Evolutionary conservation across 2,797 vertebrate genomes (phyloP).

Genomic region (Ceryle rudis): DNA sequence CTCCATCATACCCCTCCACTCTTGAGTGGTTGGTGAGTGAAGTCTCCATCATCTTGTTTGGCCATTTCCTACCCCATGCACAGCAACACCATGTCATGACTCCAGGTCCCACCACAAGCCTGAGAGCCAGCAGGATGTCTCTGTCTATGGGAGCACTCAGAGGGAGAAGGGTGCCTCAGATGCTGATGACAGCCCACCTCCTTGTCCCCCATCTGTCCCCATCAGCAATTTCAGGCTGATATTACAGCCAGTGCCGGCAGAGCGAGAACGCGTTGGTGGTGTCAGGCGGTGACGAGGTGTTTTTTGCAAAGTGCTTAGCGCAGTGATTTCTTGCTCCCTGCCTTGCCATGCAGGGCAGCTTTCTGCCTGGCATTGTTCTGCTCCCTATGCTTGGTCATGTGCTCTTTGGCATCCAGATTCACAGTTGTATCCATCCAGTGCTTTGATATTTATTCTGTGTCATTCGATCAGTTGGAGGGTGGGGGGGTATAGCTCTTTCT

Average conservation of each 20-base stretch:
- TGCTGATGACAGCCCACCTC: neutral
- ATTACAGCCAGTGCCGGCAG: accelerated
- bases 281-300: neutral
- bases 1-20: neutral
- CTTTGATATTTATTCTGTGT: slow-evolving; percentile 4
- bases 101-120: neutral
- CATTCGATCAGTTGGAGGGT: neutral
- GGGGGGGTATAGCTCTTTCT: neutral
- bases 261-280: accelerated
- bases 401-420: slow-evolving; percentile 51
- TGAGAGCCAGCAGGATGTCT: neutral
- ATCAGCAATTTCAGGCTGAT: neutral
- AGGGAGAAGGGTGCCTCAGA: accelerated
- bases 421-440: neutral
- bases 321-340: neutral
- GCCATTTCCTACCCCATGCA: neutral
- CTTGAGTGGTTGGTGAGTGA: accelerated
- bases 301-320: neutral
- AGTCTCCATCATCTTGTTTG: accelerated
- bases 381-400: neutral
- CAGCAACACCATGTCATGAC: neutral
- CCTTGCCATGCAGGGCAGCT: neutral
- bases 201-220: accelerated
- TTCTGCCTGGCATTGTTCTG: slow-evolving; percentile 30
- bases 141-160: accelerated